These are phyloP conservation scores for Leptinotarsa texana DNA, from an alignment of 1,140 invertebrate genomes.

Conservation along the genomic window DNA sequence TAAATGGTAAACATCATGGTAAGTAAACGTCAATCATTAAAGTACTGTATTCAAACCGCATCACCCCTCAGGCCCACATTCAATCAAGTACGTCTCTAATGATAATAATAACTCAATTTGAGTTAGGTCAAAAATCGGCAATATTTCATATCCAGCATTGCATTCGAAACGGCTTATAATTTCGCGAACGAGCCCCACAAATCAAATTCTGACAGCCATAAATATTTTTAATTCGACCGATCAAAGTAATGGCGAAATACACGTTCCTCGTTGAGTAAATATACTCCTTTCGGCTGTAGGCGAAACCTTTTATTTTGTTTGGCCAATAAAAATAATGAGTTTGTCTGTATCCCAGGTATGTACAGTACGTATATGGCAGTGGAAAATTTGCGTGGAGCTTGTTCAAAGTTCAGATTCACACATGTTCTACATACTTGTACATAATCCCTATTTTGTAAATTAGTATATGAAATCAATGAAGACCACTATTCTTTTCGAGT, in stretches of 20 bases:
- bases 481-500: too few species aligned
- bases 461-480: too few species aligned
- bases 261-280: constrained; percentile 18
- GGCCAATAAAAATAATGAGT: constrained; percentile 4
- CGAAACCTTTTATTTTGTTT: constrained; percentile 12
- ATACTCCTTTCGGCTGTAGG: constrained; percentile 11
- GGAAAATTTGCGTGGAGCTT: background rate
- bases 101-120: constrained; percentile 22
- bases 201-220: constrained; percentile 24
- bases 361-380: background rate
- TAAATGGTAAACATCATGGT: too few species aligned
- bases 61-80: background rate
- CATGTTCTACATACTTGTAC: background rate
- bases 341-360: background rate
- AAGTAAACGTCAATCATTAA: too few species aligned
- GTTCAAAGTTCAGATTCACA: background rate
- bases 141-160: constrained; percentile 12
- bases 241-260: constrained; percentile 27
- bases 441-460: too few species aligned
- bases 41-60: too few species aligned
- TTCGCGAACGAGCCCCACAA: constrained; percentile 22
- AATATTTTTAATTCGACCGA: constrained; percentile 29
- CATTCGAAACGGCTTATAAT: constrained; percentile 17
- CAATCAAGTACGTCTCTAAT: constrained; percentile 17
- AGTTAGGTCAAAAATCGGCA: background rate